phyloP scores from a whole-genome alignment of 2,113 vertebrate species.

The Nothocercus nigrocapillus region DNA sequence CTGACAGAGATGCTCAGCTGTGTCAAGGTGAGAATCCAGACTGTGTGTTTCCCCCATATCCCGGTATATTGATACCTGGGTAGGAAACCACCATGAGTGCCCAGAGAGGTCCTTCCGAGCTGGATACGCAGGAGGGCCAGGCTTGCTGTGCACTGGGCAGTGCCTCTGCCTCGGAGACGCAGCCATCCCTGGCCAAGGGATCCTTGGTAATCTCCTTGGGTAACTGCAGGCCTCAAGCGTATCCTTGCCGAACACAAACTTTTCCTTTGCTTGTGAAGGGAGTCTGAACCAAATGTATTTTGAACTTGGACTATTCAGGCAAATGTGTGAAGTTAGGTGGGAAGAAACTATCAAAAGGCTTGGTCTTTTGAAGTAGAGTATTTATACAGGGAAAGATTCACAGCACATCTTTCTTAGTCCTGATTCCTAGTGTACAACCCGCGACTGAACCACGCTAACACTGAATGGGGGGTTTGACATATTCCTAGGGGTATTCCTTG shows the following conservation, averaged over 20 bases:
- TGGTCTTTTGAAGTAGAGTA: neutral
- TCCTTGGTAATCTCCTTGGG: neutral
- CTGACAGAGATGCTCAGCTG: no score
- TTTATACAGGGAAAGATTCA: neutral
- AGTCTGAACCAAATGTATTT: neutral
- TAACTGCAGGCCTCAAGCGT: neutral
- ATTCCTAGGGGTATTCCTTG: neutral
- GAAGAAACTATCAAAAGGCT: neutral
- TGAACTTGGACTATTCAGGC: neutral
- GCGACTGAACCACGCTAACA: neutral
- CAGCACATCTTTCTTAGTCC: accelerated
- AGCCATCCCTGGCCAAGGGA: neutral
- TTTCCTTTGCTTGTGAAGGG: neutral
- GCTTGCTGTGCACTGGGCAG: neutral
- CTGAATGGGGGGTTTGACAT: neutral
- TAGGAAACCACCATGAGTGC: neutral
- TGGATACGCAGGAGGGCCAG: neutral
- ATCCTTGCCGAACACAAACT: neutral
- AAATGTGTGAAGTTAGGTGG: neutral
- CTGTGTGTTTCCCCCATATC: neutral
- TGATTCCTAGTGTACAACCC: neutral
- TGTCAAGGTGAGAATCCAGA: neutral
- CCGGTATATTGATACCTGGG: accelerated
- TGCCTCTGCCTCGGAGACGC: neutral
- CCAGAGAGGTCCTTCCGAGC: neutral